Evolutionary conservation across 2,797 vertebrate genomes (phyloP), one percentile per base, ranked within the genome.

Genomic region (Acrossocheilus wenchowensis): DNA sequence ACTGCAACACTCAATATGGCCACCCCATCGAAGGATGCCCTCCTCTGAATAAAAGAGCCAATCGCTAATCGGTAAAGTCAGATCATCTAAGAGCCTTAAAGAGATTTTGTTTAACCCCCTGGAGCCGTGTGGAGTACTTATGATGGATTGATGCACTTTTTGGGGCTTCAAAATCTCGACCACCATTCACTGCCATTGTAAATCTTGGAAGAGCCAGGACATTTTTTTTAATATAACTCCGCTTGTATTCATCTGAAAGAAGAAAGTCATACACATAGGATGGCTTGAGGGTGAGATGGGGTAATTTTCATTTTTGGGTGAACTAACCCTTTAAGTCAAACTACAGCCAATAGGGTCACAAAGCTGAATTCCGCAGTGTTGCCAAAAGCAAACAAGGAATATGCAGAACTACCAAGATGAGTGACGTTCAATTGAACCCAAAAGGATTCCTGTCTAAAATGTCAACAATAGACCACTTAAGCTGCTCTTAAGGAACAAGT

Each of bases 401-500:
- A 10, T 21, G 23, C 23, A 73, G 21, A 71, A 82, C 17, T 50
- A 77, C 41, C 1, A 2, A 64, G 39, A 50, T 52, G 60, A 84
- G 15, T 68, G 73, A 68, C 14, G 19, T 68, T 78, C 23, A 84
- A 52, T 19, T 77, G 60, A 78, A 78, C 30, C 21, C 43, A 23
- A 62, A 74, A 34, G 34, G 36, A 60, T 74, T 83, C 62, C 26
- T 2, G 19, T 23, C 39, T 64, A 64, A 57, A 78, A 72, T 52
- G 26, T 78, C 60, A 78, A 66, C 43, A 68, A 41, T 41, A 21
- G 45, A 79, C 43, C 43, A 64, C 43, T 80, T 71, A 81, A 80
- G 54, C 69, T 48, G 52, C 82, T 83, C 54, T 83, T 83, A 45
- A 75, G 82, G 54, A 75, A 57, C 81, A 71, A 82, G 81, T 72